Base-by-base conservation (phyloP, 1,140 invertebrate genomes). In the Scaptomyza montana region DNA sequence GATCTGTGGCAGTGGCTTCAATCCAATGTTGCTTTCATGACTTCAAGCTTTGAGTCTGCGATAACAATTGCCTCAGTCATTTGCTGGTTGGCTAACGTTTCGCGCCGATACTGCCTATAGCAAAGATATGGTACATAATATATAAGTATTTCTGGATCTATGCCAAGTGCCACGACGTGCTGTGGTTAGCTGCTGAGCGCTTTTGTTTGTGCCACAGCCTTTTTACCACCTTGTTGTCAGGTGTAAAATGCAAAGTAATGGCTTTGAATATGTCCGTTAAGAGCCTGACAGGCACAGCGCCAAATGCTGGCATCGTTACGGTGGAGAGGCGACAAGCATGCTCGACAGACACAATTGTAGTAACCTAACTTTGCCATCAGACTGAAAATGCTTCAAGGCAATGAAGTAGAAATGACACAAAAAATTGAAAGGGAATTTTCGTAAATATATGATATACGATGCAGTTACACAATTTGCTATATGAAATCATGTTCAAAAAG, bases 211-310 rank as follows among this genome's bases (percentile, higher is more conserved):
- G 56, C 43, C 56, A 8, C 59, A 61, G 46, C 41, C 57, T 63
- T 64, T 53, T 68, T 63, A 62, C 64, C 65, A 77, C 55, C 77
- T 65, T 73, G 62, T 74, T 74, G 78, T 64, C 71, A 84, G 84
- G 79, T 87, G 84, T 77, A 84, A 87, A 87, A 87, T 77, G 85
- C 80, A 80, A 87, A 87, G 84, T 87, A 87, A 87, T 89, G 84
- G 64, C 73, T 74, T 67, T 63, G 62, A 87, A 79, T 70, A 70
- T 66, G 69, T 69, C 79, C 59, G 73, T 65, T 86, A 86, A 87
- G 75, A 62, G 60, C 51, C 50, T 57, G 50, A 9, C 13, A 63
- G 55, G 16, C 66, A 39, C 46, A 25, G 30, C 54, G 51, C 46
- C 50, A 28, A 10, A 7, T 30, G 25, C 54, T 46, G 51, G 46